Percentiles rank a stretch among this genome's conserved stretches.
These are phyloP conservation scores for Holocentrus rufus DNA, from an alignment of 2,797 vertebrate genomes.

Conservation along the genomic window DNA sequence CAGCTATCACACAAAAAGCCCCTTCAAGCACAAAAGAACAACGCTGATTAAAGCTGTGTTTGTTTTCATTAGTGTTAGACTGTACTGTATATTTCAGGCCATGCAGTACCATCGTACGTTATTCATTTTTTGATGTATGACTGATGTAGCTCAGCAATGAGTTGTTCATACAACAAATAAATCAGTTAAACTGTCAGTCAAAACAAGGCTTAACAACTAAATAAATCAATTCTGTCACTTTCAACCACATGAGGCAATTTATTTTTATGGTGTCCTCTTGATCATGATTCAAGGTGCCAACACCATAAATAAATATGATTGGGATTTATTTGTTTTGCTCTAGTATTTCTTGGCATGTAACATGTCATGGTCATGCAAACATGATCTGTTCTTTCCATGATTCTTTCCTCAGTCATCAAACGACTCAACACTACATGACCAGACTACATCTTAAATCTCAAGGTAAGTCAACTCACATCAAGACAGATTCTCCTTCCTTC, in stretches of 20 bases:
- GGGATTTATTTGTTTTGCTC: constrained; percentile 19
- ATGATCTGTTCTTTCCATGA: constrained; percentile 11
- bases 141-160: no score
- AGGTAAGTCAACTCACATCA: not conserved
- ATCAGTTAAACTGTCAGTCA: no score
- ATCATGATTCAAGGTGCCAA: constrained; percentile 14
- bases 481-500: not conserved
- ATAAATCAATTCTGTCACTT: not conserved
- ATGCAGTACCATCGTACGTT: no score
- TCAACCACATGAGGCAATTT: not conserved
- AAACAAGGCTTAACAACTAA: not conserved
- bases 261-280: not conserved
- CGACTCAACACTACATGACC: not conserved
- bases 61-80: no score
- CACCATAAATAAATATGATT: constrained; percentile 53
- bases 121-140: no score
- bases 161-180: no score
- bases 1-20: no score
- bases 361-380: constrained; percentile 28
- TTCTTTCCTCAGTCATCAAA: constrained; percentile 7
- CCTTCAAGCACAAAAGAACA: no score
- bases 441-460: not conserved
- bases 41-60: no score
- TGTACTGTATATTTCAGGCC: no score
- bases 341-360: constrained; percentile 40